These are phyloP conservation scores for Ariolimax columbianus DNA, from an alignment of 2,888 invertebrate species.

Conservation along the genomic window DNA sequence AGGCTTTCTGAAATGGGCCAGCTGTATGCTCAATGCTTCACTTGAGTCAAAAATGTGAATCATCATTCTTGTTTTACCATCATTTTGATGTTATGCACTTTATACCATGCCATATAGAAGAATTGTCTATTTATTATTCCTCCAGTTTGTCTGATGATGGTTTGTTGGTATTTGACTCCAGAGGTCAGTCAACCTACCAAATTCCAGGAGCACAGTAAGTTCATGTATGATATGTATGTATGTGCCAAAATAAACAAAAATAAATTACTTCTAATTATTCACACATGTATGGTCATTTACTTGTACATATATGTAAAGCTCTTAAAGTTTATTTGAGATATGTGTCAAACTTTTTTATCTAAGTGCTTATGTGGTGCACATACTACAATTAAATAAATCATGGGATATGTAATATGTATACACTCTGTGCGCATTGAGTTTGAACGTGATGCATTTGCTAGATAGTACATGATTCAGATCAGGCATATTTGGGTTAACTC, in stretches of 20 bases:
- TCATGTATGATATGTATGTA: neutral
- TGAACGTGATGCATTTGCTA: neutral
- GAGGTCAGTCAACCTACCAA: slow-evolving; percentile 65
- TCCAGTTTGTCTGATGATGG: slow-evolving; percentile 48
- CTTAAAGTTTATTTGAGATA: neutral
- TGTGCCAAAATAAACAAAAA: no score
- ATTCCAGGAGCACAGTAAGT: slow-evolving; percentile 68
- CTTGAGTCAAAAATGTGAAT: no score
- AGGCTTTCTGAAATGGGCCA: no score
- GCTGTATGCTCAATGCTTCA: no score
- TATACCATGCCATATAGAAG: no score
- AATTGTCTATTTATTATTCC: neutral
- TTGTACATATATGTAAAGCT: neutral
- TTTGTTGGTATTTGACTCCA: slow-evolving; percentile 55
- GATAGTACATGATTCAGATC: slow-evolving; percentile 23
- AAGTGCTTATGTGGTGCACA: neutral
- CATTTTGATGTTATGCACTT: no score
- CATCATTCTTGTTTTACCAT: no score
- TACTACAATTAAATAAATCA: neutral
- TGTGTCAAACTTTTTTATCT: neutral
- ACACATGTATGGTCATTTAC: no score
- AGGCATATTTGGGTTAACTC: no score
- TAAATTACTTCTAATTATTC: no score
- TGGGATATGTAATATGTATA: slow-evolving; percentile 22
- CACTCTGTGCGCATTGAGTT: neutral